Evolutionary conservation across 2,888 invertebrate genomes (phyloP).

Genomic region (Ornithoptera alexandrae): DNA sequence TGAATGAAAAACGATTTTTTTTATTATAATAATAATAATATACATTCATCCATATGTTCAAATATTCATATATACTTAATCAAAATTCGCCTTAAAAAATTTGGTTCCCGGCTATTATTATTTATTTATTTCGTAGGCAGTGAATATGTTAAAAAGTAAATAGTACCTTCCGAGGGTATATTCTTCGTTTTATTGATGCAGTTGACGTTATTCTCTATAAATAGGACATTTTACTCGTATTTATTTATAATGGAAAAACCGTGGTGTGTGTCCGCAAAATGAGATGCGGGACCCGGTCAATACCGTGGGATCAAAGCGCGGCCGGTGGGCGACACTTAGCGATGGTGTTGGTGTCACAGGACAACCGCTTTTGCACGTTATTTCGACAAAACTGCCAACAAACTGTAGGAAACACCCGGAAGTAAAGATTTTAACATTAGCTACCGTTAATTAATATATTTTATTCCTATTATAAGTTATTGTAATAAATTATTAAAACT

Average conservation of each 20-base stretch:
- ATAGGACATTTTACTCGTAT: neutral
- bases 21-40: no score
- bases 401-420: neutral
- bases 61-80: no score
- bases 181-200: neutral
- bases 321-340: conserved; percentile 36
- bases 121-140: no score
- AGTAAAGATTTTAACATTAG: neutral
- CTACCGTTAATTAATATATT: neutral
- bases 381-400: conserved; percentile 9
- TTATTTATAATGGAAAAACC: conserved; percentile 18
- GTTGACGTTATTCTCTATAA: neutral
- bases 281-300: conserved; percentile 40
- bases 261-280: conserved; percentile 34
- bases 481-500: no score
- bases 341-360: conserved; percentile 37
- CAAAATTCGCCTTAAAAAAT: no score
- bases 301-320: conserved; percentile 45
- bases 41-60: no score
- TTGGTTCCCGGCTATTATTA: no score
- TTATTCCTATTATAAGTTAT: neutral
- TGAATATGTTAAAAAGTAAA: no score
- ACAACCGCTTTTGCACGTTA: conserved; percentile 26
- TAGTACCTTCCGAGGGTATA: no score
- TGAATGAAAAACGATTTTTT: no score